Conservation (phyloP, 2,888 invertebrate species). For the Ophion ventricosus region DNA sequence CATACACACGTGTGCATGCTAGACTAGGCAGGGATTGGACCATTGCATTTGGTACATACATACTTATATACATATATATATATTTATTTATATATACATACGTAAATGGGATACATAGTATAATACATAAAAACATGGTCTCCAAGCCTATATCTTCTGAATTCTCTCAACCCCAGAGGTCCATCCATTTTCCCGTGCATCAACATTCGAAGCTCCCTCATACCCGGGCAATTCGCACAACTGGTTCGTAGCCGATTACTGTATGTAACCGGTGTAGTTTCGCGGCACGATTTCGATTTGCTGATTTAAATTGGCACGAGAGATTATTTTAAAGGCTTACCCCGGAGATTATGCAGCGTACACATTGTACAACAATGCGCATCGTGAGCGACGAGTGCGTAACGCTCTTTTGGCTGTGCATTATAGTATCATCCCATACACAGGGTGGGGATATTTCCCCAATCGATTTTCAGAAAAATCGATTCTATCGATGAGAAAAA, state of each 20-base stretch:
- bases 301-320: constrained; percentile 74
- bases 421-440: too few relatives aligned
- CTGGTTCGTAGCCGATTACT: constrained; percentile 80
- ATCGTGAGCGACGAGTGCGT: constrained; percentile 40
- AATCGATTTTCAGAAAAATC: too few relatives aligned
- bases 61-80: neutral
- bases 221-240: constrained; percentile 55
- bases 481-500: too few relatives aligned
- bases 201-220: constrained; percentile 25
- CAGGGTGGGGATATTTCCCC: too few relatives aligned
- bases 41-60: constrained; percentile 33
- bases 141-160: constrained; percentile 2
- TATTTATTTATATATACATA: neutral
- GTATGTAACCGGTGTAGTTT: constrained; percentile 78
- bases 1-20: neutral
- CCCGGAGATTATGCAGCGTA: constrained; percentile 76
- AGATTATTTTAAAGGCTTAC: constrained; percentile 82
- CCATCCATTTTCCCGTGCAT: constrained; percentile 63
- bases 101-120: constrained; percentile 44
- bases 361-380: constrained; percentile 52
- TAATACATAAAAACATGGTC: constrained; percentile 62
- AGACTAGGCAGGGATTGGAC: constrained; percentile 25
- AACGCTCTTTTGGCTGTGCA: constrained; percentile 25
- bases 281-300: constrained; percentile 79
- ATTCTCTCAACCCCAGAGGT: neutral